These are phyloP conservation scores for Battus philenor DNA, from an alignment of 1,140 invertebrate genomes.

Conservation along the genomic window DNA sequence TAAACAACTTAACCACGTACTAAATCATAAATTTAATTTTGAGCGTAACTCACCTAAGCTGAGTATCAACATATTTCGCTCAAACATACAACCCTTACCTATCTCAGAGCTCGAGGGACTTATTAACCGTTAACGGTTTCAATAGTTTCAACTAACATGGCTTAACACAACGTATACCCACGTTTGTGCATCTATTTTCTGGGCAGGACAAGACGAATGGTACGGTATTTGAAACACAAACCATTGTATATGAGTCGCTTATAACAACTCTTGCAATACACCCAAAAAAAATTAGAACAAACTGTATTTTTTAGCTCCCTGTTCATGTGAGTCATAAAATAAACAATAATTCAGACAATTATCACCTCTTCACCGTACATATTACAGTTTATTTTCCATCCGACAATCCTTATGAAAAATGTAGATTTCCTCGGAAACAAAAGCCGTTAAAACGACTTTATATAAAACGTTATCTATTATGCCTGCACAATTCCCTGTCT, in stretches of 20 bases:
- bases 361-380: background rate
- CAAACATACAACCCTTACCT: conserved; percentile 4
- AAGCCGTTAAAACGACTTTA: conserved; percentile 16
- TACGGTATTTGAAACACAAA: too few relatives aligned
- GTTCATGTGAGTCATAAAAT: background rate
- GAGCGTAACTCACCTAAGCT: conserved; percentile 1
- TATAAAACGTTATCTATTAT: conserved; percentile 49
- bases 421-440: conserved; percentile 5
- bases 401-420: conserved; percentile 7
- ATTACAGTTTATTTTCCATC: conserved; percentile 10
- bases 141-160: conserved; percentile 2
- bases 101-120: conserved; percentile 4
- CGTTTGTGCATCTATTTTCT: too few relatives aligned
- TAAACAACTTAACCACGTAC: too few relatives aligned
- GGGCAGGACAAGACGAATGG: too few relatives aligned
- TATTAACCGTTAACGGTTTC: background rate
- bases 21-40: too few relatives aligned
- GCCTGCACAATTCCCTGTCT: conserved; percentile 48
- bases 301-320: background rate
- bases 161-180: too few relatives aligned
- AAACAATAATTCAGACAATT: background rate
- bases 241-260: too few relatives aligned
- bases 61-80: conserved; percentile 4
- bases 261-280: background rate
- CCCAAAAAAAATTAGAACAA: too few relatives aligned